These are phyloP conservation scores for Drosophila ficusphila DNA, from an alignment of 1,140 invertebrate species.

Conservation along the genomic window DNA sequence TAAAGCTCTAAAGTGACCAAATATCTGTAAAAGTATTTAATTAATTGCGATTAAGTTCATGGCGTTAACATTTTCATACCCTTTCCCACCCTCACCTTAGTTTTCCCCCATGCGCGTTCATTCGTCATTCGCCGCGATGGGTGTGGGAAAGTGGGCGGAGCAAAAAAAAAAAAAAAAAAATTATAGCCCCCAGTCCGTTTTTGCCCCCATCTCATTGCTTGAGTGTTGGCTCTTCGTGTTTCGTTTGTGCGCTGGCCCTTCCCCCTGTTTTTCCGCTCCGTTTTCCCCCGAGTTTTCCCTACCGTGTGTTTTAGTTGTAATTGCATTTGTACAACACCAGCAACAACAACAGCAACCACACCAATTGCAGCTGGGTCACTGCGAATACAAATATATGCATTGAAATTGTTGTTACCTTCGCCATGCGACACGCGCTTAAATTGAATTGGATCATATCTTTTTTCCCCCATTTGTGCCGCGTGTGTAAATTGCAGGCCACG, in stretches of 20 bases:
- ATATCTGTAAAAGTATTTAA: background rate
- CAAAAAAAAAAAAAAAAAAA: slow-evolving; percentile 21
- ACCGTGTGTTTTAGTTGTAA: slow-evolving; percentile 67
- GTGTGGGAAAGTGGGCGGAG: slow-evolving; percentile 68
- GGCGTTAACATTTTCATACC: slow-evolving; percentile 5
- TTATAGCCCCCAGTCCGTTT: slow-evolving; percentile 21
- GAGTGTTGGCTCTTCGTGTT: slow-evolving; percentile 36
- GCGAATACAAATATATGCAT: slow-evolving; percentile 34
- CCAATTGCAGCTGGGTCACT: slow-evolving; percentile 37
- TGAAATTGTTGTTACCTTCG: slow-evolving; percentile 50
- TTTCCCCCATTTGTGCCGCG: slow-evolving; percentile 11
- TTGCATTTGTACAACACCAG: slow-evolving; percentile 68
- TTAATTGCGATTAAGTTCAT: slow-evolving; percentile 10
- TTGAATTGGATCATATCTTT: slow-evolving; percentile 80
- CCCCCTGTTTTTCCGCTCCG: background rate
- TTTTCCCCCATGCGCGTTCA: slow-evolving; percentile 14
- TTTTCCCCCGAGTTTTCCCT: slow-evolving; percentile 4
- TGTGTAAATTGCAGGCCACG: slow-evolving; percentile 26
- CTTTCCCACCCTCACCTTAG: background rate
- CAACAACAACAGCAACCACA: slow-evolving; percentile 32
- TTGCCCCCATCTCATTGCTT: background rate
- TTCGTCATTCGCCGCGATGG: slow-evolving; percentile 53
- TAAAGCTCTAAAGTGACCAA: background rate
- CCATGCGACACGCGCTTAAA: slow-evolving; percentile 78
- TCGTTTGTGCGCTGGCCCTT: slow-evolving; percentile 20